Conservation (phyloP, 2,888 invertebrate genomes). For the Lochmaea crataegi region DNA sequence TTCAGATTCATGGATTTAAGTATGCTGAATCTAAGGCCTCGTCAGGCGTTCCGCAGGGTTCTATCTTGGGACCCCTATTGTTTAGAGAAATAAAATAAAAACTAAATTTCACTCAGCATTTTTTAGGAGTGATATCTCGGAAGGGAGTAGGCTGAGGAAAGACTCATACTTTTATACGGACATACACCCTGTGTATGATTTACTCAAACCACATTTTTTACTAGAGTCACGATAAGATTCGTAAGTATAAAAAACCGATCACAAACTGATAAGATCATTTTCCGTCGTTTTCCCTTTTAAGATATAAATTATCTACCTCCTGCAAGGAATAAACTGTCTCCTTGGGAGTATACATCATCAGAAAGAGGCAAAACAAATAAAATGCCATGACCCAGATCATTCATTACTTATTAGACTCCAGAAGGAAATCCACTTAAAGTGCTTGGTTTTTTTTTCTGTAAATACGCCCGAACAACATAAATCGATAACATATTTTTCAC, state of each 20-base stretch:
- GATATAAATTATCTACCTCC: slow-evolving; percentile 20
- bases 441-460: slow-evolving; percentile 16
- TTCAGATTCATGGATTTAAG: too few relatives aligned
- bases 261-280: slow-evolving; percentile 3
- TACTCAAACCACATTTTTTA: too few relatives aligned
- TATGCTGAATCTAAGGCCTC: too few relatives aligned
- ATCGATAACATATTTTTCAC: slow-evolving; percentile 2
- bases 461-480: slow-evolving; percentile 5
- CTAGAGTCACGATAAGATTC: background rate
- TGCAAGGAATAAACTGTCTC: slow-evolving; percentile 24
- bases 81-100: too few relatives aligned
- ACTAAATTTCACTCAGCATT: too few relatives aligned
- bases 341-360: slow-evolving; percentile 26
- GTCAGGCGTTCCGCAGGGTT: too few relatives aligned
- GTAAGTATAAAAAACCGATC: background rate
- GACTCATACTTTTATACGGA: too few relatives aligned
- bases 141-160: too few relatives aligned
- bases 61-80: too few relatives aligned
- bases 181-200: too few relatives aligned
- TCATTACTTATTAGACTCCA: slow-evolving; percentile 25
- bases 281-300: background rate
- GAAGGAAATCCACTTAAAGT: slow-evolving; percentile 25
- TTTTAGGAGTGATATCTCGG: too few relatives aligned
- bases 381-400: slow-evolving; percentile 30
- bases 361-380: slow-evolving; percentile 30